These are phyloP conservation scores for Mylabris sibirica DNA, from an alignment of 2,888 invertebrate species.

Conservation along the genomic window DNA sequence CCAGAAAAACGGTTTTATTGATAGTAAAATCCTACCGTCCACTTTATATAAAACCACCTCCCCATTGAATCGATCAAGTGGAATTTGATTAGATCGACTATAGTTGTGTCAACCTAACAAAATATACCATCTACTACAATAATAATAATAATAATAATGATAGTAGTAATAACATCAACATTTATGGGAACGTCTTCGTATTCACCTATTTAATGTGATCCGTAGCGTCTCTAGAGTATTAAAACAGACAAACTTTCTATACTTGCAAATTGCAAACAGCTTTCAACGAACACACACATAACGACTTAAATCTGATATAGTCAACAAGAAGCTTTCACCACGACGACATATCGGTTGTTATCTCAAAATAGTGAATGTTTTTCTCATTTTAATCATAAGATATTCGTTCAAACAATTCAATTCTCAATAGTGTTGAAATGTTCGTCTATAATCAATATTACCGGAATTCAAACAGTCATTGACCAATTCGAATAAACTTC, in stretches of 20 bases:
- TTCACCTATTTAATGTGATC: conserved; percentile 30
- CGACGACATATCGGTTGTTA: background rate
- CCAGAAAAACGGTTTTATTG: conserved; percentile 21
- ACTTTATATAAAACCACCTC: background rate
- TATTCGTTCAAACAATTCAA: background rate
- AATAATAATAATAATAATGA: too few relatives aligned
- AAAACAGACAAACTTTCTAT: conserved; percentile 12
- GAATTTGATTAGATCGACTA: conserved; percentile 34
- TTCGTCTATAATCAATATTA: background rate
- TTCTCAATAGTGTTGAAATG: background rate
- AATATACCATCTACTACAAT: too few relatives aligned
- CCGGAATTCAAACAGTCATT: background rate
- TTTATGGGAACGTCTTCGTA: conserved; percentile 28
- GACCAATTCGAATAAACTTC: background rate
- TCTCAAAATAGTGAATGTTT: background rate
- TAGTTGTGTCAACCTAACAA: conserved; percentile 25
- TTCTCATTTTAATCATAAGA: too few relatives aligned
- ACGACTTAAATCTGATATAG: background rate
- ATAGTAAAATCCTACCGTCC: conserved; percentile 19
- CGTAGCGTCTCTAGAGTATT: conserved; percentile 24
- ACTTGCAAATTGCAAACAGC: background rate
- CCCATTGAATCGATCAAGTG: background rate
- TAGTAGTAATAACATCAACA: conserved; percentile 37
- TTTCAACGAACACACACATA: background rate
- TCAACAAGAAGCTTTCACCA: background rate